Evolutionary conservation across 2,797 vertebrate species (phyloP), one percentile per base, ranked within the genome.

Genomic region (Pipistrellus nathusii): DNA sequence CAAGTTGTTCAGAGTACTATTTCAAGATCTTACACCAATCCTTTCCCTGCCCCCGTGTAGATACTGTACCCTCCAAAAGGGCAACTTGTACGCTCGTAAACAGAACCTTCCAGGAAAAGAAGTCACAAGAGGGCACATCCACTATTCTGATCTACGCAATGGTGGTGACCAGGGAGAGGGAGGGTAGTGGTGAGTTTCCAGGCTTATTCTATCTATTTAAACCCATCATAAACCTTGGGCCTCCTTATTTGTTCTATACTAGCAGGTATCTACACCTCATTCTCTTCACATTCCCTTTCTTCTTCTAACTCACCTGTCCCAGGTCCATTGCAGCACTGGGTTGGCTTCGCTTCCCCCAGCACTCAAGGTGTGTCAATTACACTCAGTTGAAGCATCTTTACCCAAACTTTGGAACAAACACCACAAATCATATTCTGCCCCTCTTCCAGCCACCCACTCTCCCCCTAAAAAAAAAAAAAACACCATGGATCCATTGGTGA

Each of bases 1-100:
- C 59, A 64, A 76, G 35, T 62, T 41, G 21, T 83, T 53, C 32
- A 90, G 83, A 83, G 71, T 89, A 69, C 66, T 55, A 71, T 90
- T 90, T 85, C 41, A 62, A 92, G 38, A 62, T 77, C 77, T 87
- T 71, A 1, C 90, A 91, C 51, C 59, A 75, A 91, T 68, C 15
- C 32, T 86, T 83, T 83, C 35, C 51, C 38, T 27, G 17, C 15
- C 25, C 13, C 0, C n/a, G 3, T 35, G 59, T 38, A 95, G 21
- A 92, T 25, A 85, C 27, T 62, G 13, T 72, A 77, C 66, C 48
- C 62, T 80, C 68, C 38, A 82, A 59, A 88, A 51, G 14, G 55
- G 59, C 27, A 80, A 89, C 92, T 6, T 62, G 6, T 64, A 53
- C 23, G 7, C 73, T 44, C 14, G 6, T 77, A 71, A 75, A 68